phyloP scores from a whole-genome alignment of 2,888 invertebrate species.

The Troides aeacus region DNA sequence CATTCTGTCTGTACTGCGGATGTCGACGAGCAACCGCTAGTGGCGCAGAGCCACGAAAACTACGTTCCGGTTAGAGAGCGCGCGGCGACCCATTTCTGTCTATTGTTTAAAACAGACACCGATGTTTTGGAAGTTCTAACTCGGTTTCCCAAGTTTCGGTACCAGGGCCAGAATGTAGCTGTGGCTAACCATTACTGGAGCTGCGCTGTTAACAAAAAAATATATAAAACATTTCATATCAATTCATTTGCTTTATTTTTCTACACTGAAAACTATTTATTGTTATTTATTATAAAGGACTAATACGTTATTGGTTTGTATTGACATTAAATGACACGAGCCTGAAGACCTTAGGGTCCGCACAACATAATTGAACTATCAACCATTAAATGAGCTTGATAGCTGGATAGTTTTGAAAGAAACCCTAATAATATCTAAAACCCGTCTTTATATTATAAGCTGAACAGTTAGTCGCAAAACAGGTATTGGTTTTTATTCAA shows the following conservation, averaged over 20 bases:
- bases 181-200: background rate
- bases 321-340: too few species aligned
- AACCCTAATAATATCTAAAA: too few species aligned
- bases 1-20: background rate
- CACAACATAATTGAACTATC: too few species aligned
- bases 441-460: too few species aligned
- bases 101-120: conserved; percentile 33
- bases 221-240: background rate
- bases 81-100: conserved; percentile 28
- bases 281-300: too few species aligned
- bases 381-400: too few species aligned
- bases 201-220: background rate
- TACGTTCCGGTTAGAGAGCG: conserved; percentile 19
- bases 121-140: conserved; percentile 33
- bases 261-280: background rate
- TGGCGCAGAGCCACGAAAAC: conserved; percentile 2
- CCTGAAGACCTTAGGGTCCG: too few species aligned
- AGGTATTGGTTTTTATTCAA: too few species aligned
- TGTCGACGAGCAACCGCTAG: background rate
- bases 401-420: too few species aligned
- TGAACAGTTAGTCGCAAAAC: too few species aligned
- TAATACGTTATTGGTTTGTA: too few species aligned
- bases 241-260: background rate
- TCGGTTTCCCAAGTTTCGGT: conserved; percentile 25
- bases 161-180: background rate